phyloP scores from a whole-genome alignment of 2,888 invertebrate genomes.

The Mesoligia furuncula region DNA sequence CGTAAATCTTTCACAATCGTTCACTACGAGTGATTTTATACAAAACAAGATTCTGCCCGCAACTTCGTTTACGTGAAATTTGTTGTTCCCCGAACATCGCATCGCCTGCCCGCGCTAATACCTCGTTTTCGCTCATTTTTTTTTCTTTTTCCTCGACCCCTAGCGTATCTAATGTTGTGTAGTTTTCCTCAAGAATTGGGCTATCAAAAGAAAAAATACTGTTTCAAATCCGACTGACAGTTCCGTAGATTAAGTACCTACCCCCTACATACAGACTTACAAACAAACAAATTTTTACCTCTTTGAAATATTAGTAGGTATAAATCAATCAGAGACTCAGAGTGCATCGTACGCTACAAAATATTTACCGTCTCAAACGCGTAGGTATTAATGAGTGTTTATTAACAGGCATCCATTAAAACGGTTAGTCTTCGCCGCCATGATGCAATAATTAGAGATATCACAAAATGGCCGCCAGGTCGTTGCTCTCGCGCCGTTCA shows the following conservation, averaged over 20 bases:
- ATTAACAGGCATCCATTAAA: conserved; percentile 60
- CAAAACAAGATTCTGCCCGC: too few species aligned
- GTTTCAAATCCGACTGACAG: too few species aligned
- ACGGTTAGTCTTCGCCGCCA: conserved; percentile 56
- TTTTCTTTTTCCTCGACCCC: not conserved
- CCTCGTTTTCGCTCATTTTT: not conserved
- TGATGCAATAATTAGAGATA: conserved; percentile 81
- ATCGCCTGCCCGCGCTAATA: not conserved
- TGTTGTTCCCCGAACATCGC: not conserved
- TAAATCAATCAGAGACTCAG: conserved; percentile 40
- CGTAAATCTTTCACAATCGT: not conserved
- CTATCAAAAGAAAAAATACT: not conserved
- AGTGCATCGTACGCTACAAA: conserved; percentile 25
- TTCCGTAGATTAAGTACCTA: too few species aligned
- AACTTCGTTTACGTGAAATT: not conserved
- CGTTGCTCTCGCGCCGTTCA: conserved; percentile 66
- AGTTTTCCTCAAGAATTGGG: not conserved
- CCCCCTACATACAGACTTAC: not conserved
- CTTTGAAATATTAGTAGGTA: not conserved
- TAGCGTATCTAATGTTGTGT: too few species aligned
- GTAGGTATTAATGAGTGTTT: conserved; percentile 60
- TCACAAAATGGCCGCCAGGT: conserved; percentile 82
- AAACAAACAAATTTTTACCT: not conserved
- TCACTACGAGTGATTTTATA: not conserved
- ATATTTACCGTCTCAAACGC: conserved; percentile 57